A percentile compares a stretch with the other conserved stretches of the same genome.
These are phyloP conservation scores for Arrhopalites spinosus DNA, from an alignment of 2,888 invertebrate genomes.

Conservation along the genomic window DNA sequence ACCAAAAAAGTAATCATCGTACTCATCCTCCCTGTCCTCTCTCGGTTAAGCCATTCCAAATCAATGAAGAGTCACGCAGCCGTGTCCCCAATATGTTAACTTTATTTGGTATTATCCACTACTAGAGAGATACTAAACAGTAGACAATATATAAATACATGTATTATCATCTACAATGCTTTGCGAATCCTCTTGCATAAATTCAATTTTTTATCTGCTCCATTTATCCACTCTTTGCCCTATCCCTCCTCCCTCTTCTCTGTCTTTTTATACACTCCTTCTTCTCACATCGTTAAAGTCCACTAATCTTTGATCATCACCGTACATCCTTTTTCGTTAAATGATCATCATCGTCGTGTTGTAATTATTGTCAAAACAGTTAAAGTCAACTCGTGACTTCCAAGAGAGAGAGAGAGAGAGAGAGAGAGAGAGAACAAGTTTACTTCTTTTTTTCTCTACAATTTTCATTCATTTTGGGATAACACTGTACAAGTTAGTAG, in stretches of 20 bases:
- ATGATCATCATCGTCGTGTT: too few relatives aligned
- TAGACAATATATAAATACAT: too few relatives aligned
- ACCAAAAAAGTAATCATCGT: constrained; percentile 28
- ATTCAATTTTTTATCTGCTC: background rate
- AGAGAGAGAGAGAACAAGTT: background rate
- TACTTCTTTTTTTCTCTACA: too few relatives aligned
- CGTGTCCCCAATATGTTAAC: constrained; percentile 13
- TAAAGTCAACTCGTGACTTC: background rate
- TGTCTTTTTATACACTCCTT: too few relatives aligned
- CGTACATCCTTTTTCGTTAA: too few relatives aligned
- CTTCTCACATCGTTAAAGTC: too few relatives aligned
- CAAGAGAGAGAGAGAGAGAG: background rate
- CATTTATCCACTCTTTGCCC: background rate
- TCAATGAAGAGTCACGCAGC: constrained; percentile 34
- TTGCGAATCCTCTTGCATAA: background rate
- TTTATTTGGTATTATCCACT: background rate
- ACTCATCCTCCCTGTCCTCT: constrained; percentile 23
- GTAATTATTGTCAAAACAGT: background rate
- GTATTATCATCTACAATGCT: background rate
- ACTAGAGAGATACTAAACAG: too few relatives aligned
- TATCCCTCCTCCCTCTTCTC: background rate
- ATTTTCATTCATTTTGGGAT: too few relatives aligned
- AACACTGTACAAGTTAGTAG: too few relatives aligned
- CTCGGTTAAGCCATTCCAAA: constrained; percentile 10
- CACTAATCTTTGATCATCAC: too few relatives aligned